phyloP scores from a whole-genome alignment of 2,888 invertebrate genomes.

The Coremacera marginata region DNA sequence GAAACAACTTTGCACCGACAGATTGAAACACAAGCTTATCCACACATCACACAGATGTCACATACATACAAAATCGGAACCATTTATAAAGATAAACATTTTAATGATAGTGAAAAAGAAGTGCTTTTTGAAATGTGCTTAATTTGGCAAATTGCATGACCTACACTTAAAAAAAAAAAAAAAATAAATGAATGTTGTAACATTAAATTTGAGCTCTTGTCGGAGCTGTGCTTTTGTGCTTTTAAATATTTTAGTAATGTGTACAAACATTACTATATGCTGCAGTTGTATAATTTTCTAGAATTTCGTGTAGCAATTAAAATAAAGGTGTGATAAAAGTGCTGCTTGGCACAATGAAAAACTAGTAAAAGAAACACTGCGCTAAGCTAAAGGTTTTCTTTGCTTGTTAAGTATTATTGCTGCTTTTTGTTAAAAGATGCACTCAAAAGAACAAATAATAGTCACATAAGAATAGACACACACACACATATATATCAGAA shows the following conservation, averaged over 20 bases:
- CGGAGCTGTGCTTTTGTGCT: slow-evolving; percentile 8
- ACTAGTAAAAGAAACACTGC: too few species aligned
- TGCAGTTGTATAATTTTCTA: neutral
- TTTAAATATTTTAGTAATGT: neutral
- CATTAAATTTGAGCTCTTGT: neutral
- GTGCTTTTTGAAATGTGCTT: slow-evolving; percentile 23
- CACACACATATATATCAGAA: neutral
- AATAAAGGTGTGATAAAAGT: slow-evolving; percentile 7
- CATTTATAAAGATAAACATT: neutral
- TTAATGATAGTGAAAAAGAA: neutral
- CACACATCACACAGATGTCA: too few species aligned
- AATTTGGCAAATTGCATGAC: neutral
- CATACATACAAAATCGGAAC: neutral
- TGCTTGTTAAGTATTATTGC: neutral
- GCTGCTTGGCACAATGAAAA: neutral
- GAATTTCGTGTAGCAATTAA: neutral
- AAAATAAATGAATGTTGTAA: neutral
- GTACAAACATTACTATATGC: too few species aligned
- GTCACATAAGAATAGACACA: too few species aligned
- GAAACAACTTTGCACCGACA: too few species aligned
- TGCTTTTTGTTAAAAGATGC: too few species aligned
- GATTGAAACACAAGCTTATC: too few species aligned
- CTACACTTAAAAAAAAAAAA: neutral
- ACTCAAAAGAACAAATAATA: too few species aligned
- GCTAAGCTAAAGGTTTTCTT: too few species aligned